phyloP scores from a whole-genome alignment of 1,140 invertebrate genomes.

The Halictus rubicundus region DNA sequence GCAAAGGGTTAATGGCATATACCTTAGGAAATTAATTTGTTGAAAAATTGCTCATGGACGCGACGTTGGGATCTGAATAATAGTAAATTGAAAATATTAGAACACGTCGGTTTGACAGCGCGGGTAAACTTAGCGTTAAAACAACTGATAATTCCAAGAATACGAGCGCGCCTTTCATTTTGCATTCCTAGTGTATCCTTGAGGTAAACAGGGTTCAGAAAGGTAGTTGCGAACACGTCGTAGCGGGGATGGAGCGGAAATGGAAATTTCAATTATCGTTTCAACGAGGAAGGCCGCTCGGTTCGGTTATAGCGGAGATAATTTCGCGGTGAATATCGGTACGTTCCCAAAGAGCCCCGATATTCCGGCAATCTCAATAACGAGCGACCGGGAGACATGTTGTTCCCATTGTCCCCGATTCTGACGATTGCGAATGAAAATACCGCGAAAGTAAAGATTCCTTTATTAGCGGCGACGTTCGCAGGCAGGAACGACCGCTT shows the following conservation, averaged over 20 bases:
- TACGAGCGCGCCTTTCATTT: too few species aligned
- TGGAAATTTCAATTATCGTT: conserved; percentile 5
- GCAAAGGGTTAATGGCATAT: too few species aligned
- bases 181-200: too few species aligned
- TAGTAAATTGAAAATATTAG: too few species aligned
- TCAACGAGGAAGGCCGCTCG: neutral
- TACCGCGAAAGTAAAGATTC: neutral
- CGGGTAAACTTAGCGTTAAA: neutral
- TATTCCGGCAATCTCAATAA: neutral
- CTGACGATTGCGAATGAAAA: conserved; percentile 2
- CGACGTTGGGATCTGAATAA: too few species aligned
- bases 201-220: neutral
- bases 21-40: too few species aligned
- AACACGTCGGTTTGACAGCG: too few species aligned
- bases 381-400: neutral
- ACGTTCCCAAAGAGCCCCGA: conserved; percentile 11
- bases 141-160: too few species aligned
- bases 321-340: neutral
- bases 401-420: neutral
- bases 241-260: neutral
- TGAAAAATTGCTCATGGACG: too few species aligned
- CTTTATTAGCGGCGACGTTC: neutral
- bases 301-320: neutral
- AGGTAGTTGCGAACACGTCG: neutral
- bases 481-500: too few species aligned